Base-by-base conservation (phyloP, 2,797 vertebrate genomes). In the Gymnocypris eckloni region DNA sequence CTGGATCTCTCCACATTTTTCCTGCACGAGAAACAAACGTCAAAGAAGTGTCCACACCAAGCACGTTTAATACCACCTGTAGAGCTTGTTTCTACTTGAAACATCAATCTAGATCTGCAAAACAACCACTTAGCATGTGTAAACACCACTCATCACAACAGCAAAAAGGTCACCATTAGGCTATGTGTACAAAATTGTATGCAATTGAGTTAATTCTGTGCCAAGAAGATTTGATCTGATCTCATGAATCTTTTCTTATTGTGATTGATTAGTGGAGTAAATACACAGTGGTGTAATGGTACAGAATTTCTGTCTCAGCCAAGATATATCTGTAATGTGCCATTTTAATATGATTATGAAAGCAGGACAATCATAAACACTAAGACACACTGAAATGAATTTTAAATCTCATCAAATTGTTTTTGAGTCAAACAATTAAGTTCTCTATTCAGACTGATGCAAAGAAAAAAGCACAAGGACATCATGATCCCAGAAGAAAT, bases 31-130 rank as follows among this genome's bases (percentile, higher is more conserved):
- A 82, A 54, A 41, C 69, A 73, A 69, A 84, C 52, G 82, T 76
- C 87, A 75, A 71, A 72, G 82, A 59, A 71, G 83, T 86, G 75
- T 85, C 82, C 69, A 59, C 71, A 86, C 82, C 85, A 86, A 84
- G 83, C 59, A 70, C 45, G 81, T 82, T 86, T 67, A 13, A 33
- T 12, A 52, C n/a, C 86, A 80, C 61, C 84, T 82, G 73, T 84
- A 45, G 73, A 81, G 73, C 48, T 67, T 94, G 93, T 94, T 94
- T 92, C 87, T 22, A 95, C 90, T 89, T 90, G 52, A 92, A 94
- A 95, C 93, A 95, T 81, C 15, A 52, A 81, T 77, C 56, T 90
- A 91, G 87, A 81, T 88, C 90, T 67, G 91, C 86, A 91, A 92
- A 95, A 94, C 91, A 95, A 88, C 28, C 79, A 86, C 70, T 83